These are phyloP conservation scores for Microcebus ravelobensis DNA, from an alignment of 2,113 vertebrate genomes.

Conservation along the genomic window DNA sequence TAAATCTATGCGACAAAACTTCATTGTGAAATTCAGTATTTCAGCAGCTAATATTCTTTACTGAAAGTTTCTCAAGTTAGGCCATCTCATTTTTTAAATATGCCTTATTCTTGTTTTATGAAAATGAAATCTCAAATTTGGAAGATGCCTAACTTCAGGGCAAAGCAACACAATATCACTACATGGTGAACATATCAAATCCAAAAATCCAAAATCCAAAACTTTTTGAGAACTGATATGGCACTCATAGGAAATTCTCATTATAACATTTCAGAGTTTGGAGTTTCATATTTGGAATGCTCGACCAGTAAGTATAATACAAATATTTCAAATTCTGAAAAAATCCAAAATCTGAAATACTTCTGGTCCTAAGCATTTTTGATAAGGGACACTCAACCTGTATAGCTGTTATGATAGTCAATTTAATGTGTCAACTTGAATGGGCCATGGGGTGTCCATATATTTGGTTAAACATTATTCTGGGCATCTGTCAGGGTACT, in stretches of 20 bases:
- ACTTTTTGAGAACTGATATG: background rate
- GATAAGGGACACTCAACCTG: background rate
- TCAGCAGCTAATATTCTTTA: slow-evolving; percentile 9
- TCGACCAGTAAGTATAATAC: background rate
- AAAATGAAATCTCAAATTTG: slow-evolving; percentile 17
- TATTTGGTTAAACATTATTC: background rate
- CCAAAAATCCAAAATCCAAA: background rate
- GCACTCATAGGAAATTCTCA: background rate
- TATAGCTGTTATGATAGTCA: background rate
- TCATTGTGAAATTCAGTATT: background rate
- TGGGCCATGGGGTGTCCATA: background rate
- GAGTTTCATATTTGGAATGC: background rate
- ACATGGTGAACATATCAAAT: background rate
- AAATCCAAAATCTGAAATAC: background rate
- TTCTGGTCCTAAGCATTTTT: background rate
- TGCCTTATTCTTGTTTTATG: background rate
- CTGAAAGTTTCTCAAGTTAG: background rate
- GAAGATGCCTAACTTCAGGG: background rate
- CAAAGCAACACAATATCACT: background rate
- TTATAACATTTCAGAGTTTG: background rate
- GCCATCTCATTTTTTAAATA: background rate
- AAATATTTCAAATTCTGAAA: background rate
- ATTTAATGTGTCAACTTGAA: background rate
- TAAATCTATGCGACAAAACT: background rate
- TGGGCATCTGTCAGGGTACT: background rate